Evolutionary conservation across 2,797 vertebrate species (phyloP), one percentile per base, ranked within the genome.

Genomic region (Esox lucius): DNA sequence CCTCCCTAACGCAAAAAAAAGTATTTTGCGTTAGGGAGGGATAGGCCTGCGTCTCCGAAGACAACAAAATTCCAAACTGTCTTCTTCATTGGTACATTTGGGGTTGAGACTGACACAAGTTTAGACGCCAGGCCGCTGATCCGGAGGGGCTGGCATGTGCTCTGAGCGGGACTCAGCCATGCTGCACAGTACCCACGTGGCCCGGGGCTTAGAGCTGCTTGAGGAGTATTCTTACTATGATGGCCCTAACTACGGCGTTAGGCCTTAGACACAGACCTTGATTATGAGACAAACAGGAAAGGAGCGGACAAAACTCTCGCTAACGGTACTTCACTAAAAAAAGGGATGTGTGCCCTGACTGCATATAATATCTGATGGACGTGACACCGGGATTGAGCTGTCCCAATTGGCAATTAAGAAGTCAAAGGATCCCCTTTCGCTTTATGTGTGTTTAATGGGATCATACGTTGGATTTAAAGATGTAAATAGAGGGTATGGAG

Each of bases 241-340:
- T 75, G n/a, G 78, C 76, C 81, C 85, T 78, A 81, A 75, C 71
- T 71, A 65, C 74, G 75, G 75, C 65, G 80, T 76, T 76, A 81
- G 78, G 76, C 42, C 65, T 80, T 76, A 82, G 75, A 78, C 81
- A 70, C 79, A 81, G 78, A 77, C 76, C 81, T 69, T 72, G 75
- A 76, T 85, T 84, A 81, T 84, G 82, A 87, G 83, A 85, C 81
- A 82, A 85, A 84, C 73, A 70, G 81, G 76, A 61, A 33, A 49
- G 6, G 73, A 70, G 88, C 83, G 88, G 80, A 87, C 80, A 48
- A 26, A 1, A 15, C 66, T 46, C 42, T 81, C 85, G 53, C 80
- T 78, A 73, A 51, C 72, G 48, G 61, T 67, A 79, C 75, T 61
- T 53, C 15, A 17, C 71, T 76, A 72, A 68, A 75, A 51, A 78